Base-by-base conservation (phyloP, 2,113 vertebrate species). In the Phyllostomus discolor region DNA sequence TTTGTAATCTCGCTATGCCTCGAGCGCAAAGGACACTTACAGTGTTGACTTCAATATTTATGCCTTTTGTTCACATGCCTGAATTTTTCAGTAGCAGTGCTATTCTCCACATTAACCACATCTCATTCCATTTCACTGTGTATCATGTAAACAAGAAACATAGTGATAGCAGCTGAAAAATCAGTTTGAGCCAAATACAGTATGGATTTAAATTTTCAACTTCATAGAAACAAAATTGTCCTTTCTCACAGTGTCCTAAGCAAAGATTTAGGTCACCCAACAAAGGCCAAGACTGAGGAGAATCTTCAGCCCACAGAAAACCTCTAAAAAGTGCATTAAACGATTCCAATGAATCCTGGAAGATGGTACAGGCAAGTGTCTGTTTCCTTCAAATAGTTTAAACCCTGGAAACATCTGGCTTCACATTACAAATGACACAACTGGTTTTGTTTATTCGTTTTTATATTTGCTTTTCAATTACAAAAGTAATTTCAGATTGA, bases 391-490 rank as follows among this genome's bases (percentile, higher is more conserved):
- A 24, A 43, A 92, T 2, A 76, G 4, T 6, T 73, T 72, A 76
- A 78, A 59, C 35, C 54, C 35, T 85, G 1, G 66, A 88, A 92
- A 83, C 12, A 85, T 64, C 92, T 88, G 78, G n/a, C 1, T 86
- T 17, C 35, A n/a, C 22, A 20, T 75, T 86, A 46, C 10, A 89
- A 81, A 92, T 62, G 11, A 5, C 28, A 88, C 41, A 84, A 75
- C 9, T 66, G 10, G 19, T 17, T 94, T 91, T 93, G 24, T 62
- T 82, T 94, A 35, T 95, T 67, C 80, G 17, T 73, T 88, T 92
- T 85, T 72, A 4, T 50, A 75, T 22, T 76, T 94, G 38, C 22
- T 72, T 80, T 97, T 95, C 66, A 93, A 69, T 85, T 62, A 67
- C 10, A 16, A 57, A 93, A 59, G 88, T 57, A 19, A 43, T 50